Conservation (phyloP, 1,140 invertebrate species). For the Telenomus remus region DNA sequence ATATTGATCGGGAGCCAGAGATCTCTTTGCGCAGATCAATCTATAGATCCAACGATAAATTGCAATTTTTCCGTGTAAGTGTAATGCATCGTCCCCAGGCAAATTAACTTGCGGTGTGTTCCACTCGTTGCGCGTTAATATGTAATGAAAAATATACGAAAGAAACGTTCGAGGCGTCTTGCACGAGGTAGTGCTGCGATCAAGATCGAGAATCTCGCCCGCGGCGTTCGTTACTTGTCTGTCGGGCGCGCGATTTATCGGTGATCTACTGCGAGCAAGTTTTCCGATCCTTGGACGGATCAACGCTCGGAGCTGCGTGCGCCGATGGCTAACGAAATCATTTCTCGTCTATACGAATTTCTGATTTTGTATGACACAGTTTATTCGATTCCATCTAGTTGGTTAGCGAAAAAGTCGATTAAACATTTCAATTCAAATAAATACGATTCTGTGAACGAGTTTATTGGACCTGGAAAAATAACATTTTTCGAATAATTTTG, state of each 20-base stretch:
- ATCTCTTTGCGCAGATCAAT: conserved; percentile 26
- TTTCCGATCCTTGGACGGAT: conserved; percentile 65
- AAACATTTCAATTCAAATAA: no score
- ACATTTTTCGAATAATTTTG: no score
- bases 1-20: conserved; percentile 41
- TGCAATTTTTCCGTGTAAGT: conserved; percentile 37
- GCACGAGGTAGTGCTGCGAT: conserved; percentile 66
- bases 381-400: no score
- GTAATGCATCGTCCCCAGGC: conserved; percentile 31
- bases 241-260: conserved; percentile 67
- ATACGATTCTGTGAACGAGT: no score
- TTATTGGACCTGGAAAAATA: no score
- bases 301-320: conserved; percentile 42
- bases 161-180: conserved; percentile 56
- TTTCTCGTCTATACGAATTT: no score
- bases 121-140: conserved; percentile 55
- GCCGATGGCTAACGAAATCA: neutral
- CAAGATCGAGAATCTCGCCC: conserved; percentile 67
- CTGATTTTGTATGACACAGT: no score
- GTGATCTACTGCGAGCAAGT: conserved; percentile 65
- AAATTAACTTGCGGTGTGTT: conserved; percentile 54
- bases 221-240: conserved; percentile 62
- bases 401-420: no score
- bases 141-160: conserved; percentile 54
- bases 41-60: conserved; percentile 49